phyloP scores from a whole-genome alignment of 2,797 vertebrate genomes.

The Melanotaenia maccullochi region DNA sequence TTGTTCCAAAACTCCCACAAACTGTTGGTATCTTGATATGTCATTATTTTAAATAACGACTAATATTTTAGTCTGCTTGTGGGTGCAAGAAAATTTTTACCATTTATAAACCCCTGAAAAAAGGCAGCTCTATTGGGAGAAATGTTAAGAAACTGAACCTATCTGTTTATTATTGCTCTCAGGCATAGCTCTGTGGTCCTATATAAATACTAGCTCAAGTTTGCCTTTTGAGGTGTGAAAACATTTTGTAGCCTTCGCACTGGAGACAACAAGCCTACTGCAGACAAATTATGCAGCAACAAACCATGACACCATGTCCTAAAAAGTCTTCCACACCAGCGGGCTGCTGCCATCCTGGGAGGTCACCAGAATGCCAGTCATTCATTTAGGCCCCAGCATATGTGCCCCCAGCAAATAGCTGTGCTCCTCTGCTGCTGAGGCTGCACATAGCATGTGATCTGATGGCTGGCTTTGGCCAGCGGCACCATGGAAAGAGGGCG shows the following conservation, averaged over 20 bases:
- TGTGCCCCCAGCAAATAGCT: conserved; percentile 79
- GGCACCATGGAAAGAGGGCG: conserved; percentile 61
- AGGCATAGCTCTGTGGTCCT: conserved; percentile 9
- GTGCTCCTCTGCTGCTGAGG: conserved; percentile 78
- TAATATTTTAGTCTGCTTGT: conserved; percentile 6
- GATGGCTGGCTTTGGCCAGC: conserved; percentile 73
- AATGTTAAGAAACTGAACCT: conserved; percentile 21
- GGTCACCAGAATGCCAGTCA: conserved; percentile 80
- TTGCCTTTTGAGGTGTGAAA: conserved; percentile 58
- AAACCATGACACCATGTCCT: conserved; percentile 65
- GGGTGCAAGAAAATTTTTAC: background rate
- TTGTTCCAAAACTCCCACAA: conserved; percentile 7
- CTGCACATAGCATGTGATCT: conserved; percentile 83
- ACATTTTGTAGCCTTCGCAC: conserved; percentile 53
- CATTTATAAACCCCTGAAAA: background rate
- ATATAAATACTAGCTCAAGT: conserved; percentile 37
- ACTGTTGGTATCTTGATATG: background rate
- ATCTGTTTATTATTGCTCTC: conserved; percentile 10
- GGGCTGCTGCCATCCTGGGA: conserved; percentile 67
- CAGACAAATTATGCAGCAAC: conserved; percentile 71
- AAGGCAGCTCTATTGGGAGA: background rate
- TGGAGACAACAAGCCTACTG: conserved; percentile 58
- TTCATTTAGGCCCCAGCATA: conserved; percentile 72
- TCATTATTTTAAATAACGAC: background rate
- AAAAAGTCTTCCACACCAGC: conserved; percentile 65